Evolutionary conservation across 1,140 invertebrate species (phyloP).

Genomic region (Ostrea edulis): DNA sequence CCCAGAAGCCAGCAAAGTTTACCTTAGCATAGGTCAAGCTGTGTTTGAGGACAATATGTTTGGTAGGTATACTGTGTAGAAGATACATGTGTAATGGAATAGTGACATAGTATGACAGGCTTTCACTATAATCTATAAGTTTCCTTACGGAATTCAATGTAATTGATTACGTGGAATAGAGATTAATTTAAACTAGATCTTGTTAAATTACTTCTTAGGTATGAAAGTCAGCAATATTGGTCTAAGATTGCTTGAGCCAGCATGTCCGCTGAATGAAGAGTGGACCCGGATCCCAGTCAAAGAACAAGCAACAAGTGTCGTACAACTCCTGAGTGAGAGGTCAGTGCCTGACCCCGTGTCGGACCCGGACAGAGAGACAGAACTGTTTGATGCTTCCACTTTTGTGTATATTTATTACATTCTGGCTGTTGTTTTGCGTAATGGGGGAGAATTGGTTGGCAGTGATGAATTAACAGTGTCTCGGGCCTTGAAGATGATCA

Average conservation of each 20-base stretch:
- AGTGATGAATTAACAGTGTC: conserved; percentile 80
- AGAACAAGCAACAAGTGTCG: conserved; percentile 83
- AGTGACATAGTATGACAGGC: too few species aligned
- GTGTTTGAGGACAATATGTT: conserved; percentile 72
- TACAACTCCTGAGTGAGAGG: conserved; percentile 82
- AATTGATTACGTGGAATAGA: too few species aligned
- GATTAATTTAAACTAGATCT: not conserved
- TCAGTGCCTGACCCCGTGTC: conserved; percentile 75
- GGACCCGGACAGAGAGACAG: conserved; percentile 49
- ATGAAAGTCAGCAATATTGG: conserved; percentile 85
- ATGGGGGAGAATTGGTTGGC: conserved; percentile 65
- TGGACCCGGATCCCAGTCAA: conserved; percentile 89
- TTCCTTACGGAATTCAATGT: too few species aligned
- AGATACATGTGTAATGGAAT: too few species aligned
- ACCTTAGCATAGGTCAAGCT: conserved; percentile 76
- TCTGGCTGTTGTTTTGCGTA: conserved; percentile 84
- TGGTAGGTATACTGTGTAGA: conserved; percentile 61
- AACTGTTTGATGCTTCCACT: conserved; percentile 84
- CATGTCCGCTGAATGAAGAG: conserved; percentile 87
- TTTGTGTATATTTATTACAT: conserved; percentile 93
- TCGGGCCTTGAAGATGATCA: conserved; percentile 85
- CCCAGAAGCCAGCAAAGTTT: conserved; percentile 81
- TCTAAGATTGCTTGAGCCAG: conserved; percentile 87
- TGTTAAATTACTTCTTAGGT: conserved; percentile 72
- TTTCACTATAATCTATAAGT: too few species aligned